Evolutionary conservation across 2,888 invertebrate genomes (phyloP).

Genomic region (Deilephila porcellus): DNA sequence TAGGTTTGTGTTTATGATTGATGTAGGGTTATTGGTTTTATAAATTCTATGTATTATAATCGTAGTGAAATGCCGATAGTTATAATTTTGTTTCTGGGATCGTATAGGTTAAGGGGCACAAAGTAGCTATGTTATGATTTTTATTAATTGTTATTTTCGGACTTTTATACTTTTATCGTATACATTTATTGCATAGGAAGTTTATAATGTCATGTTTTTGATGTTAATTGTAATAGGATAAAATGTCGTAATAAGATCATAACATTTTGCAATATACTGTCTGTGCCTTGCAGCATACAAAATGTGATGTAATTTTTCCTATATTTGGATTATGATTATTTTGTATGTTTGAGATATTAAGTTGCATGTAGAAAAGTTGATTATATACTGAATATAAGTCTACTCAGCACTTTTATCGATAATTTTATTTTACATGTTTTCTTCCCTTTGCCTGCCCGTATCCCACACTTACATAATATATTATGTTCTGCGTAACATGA

Average conservation of each 20-base stretch:
- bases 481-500: too few species aligned
- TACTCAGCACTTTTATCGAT: background rate
- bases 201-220: background rate
- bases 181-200: background rate
- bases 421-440: background rate
- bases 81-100: background rate
- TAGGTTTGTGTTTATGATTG: background rate
- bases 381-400: background rate
- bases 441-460: too few species aligned
- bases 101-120: constrained; percentile 3
- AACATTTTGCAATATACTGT: constrained; percentile 21
- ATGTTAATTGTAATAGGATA: background rate
- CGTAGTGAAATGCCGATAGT: background rate
- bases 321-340: constrained; percentile 18
- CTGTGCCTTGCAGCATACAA: constrained; percentile 21
- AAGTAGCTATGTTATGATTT: constrained; percentile 7
- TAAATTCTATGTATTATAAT: background rate
- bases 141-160: background rate
- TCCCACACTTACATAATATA: too few species aligned
- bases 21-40: background rate
- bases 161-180: background rate
- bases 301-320: constrained; percentile 16
- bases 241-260: background rate
- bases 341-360: constrained; percentile 17
- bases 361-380: constrained; percentile 38